Base-by-base conservation (phyloP, 2,797 vertebrate species). In the Rhinophrynus dorsalis region DNA sequence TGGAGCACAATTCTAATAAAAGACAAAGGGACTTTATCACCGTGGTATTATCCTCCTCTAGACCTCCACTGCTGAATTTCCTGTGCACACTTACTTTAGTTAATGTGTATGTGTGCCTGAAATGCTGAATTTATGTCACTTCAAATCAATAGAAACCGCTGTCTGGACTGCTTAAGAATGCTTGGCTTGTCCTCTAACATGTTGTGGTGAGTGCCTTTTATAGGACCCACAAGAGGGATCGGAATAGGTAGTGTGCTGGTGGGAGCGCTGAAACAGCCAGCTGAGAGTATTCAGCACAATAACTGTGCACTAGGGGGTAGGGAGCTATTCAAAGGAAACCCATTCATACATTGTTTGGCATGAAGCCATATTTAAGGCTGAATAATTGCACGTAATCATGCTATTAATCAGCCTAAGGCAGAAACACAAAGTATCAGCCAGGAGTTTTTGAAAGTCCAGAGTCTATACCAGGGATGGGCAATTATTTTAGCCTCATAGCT, bases 91-190 rank as follows among this genome's bases (percentile, higher is more conserved):
- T 11, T 13, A 37, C 11, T 3, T 29, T 6, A 33, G 10, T 5
- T 66, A 45, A 52, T 18, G 4, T 26, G 6, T 17, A 17, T 33
- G 13, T 35, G 32, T 35, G 9, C 32, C 2, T 35, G 32, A 35
- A n/a, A n/a, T n/a, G n/a, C n/a, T 50, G 55, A 15, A 73, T 81
- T 55, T 71, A 5, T 70, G 11, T 0, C 1, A 1, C 0, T 1
- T 3, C 48, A 72, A 50, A 65, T 30, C 77, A 44, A 74, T 12
- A 50, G 55, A 77, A 74, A 42, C 45, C 42, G 63, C 55, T 8
- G 12, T 47, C 78, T 66, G 66, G 7, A 4, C 63, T 21, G 6
- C 68, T 81, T 47, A 67, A 71, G 44, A 45, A 59, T 52, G 5
- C 26, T 74, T 81, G 75, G 5, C 48, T 76, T 74, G 12, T 40